These are phyloP conservation scores for Bos javanicus DNA, from an alignment of 2,113 vertebrate genomes.

Conservation along the genomic window DNA sequence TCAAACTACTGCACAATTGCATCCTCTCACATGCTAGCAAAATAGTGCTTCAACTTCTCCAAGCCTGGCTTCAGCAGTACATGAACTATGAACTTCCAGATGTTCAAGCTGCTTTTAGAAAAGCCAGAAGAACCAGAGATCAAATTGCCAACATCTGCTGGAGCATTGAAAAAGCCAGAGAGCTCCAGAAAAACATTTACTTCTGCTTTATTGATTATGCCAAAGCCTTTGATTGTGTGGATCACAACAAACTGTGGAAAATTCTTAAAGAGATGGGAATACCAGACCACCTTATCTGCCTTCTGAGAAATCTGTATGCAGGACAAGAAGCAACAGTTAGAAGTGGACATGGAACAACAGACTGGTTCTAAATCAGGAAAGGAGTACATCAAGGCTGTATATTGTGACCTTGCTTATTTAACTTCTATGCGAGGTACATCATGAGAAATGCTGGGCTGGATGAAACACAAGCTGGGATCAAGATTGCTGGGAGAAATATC, in stretches of 20 bases:
- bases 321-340: neutral
- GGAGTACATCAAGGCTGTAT: neutral
- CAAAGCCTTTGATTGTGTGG: neutral
- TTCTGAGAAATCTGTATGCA: neutral
- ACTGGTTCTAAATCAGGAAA: neutral
- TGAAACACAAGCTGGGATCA: neutral
- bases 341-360: neutral
- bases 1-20: neutral
- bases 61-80: neutral
- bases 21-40: neutral
- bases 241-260: neutral
- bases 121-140: neutral
- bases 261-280: neutral
- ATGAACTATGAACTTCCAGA: fast-evolving
- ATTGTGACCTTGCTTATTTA: neutral
- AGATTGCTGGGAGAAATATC: neutral
- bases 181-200: neutral
- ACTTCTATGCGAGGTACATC: neutral
- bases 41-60: neutral
- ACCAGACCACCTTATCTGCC: neutral
- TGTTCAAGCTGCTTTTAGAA: neutral
- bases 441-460: neutral
- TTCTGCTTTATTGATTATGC: neutral
- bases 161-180: neutral
- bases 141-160: neutral